Base-by-base conservation (phyloP, 2,888 invertebrate genomes). In the Chymomyza fuscimana region DNA sequence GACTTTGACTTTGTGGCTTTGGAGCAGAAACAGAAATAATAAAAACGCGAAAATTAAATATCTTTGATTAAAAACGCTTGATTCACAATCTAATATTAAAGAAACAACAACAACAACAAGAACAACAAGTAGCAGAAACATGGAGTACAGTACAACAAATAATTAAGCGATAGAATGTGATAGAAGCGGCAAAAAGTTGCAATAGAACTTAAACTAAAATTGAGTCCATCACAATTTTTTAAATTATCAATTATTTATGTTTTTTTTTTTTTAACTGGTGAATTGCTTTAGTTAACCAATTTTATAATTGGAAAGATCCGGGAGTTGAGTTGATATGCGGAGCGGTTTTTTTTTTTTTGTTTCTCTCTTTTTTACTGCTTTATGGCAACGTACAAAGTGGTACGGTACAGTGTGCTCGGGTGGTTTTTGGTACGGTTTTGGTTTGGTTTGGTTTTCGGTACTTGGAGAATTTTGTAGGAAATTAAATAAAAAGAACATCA, bases 21-120 rank as follows among this genome's bases (percentile, higher is more conserved):
- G 76, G 76, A 78, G 58, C 77, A 67, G 69, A 78, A 86, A 86
- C 74, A 87, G 78, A 87, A 87, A 87, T 83, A 83, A 87, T 74
- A 74, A 79, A 81, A 77, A 62, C 80, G 79, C 77, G 73, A 67
- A 29, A 63, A 69, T 64, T 69, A 66, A 36, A 12, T 50, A 70
- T 90, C 89, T 89, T 92, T 90, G 92, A 90, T 86, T 91, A 92
- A 92, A 92, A 92, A 92, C 92, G 92, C 92, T 92, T 92, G 92
- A 83, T 71, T 72, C 78, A 82, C 78, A 80, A 62, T 65, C 6
- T 32, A 70, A 75, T 63, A 75, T 73, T 72, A 51, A 71, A 64
- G 74, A 67, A 71, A 68, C 66, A 52, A 50, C 67, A 72, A 67
- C 16, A 40, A 67, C n/a, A 65, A 64, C 5, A 60, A 70, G 72